These are phyloP conservation scores for Pelosia muscerda DNA, from an alignment of 2,888 invertebrate species.

Conservation along the genomic window DNA sequence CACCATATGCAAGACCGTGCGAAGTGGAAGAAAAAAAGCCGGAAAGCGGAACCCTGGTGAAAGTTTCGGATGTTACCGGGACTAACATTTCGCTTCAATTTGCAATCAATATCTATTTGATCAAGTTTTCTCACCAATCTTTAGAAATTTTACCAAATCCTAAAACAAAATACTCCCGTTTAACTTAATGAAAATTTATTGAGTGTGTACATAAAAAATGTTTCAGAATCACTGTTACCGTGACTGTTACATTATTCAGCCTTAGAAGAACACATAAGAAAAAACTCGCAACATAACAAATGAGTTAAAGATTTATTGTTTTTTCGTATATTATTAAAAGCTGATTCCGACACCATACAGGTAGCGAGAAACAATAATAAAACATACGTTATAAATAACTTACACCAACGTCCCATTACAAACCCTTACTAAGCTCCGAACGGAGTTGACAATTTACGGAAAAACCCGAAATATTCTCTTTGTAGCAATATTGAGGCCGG, in stretches of 20 bases:
- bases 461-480: constrained; percentile 62
- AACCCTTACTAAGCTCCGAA: constrained; percentile 30
- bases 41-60: no score
- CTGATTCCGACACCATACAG: neutral
- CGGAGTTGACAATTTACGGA: constrained; percentile 55
- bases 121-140: no score
- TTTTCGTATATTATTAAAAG: constrained; percentile 1
- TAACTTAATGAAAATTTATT: neutral
- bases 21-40: no score
- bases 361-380: constrained; percentile 19
- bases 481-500: constrained; percentile 58
- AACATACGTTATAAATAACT: constrained; percentile 19
- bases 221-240: neutral
- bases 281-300: no score
- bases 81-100: no score
- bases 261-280: neutral
- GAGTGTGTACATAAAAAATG: neutral
- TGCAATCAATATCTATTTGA: no score
- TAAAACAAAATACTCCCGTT: no score
- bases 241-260: neutral
- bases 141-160: no score
- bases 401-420: constrained; percentile 33
- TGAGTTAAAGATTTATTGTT: neutral
- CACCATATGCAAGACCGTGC: no score
- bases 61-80: no score